Evolutionary conservation across 2,888 invertebrate genomes (phyloP).

Genomic region (Muscina levida): DNA sequence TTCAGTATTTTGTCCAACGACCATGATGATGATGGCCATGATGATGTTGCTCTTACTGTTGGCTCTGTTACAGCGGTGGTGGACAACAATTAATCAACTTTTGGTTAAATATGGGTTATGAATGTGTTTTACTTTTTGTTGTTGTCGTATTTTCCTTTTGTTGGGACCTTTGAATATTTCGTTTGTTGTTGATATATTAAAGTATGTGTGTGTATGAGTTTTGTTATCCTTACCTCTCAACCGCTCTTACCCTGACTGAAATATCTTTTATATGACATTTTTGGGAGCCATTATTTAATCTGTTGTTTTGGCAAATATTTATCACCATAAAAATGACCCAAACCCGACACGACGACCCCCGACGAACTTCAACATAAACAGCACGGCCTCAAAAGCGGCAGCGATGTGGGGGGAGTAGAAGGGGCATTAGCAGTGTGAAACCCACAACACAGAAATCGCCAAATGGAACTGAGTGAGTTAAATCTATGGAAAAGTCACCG

Average conservation of each 20-base stretch:
- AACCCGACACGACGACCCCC: constrained; percentile 29
- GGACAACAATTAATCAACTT: constrained; percentile 60
- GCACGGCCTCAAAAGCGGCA: constrained; percentile 10
- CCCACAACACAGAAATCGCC: constrained; percentile 9
- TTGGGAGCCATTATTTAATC: constrained; percentile 57
- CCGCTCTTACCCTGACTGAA: neutral
- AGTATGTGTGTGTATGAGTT: neutral
- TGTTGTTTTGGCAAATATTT: constrained; percentile 60
- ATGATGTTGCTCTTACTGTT: neutral
- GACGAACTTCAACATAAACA: constrained; percentile 23
- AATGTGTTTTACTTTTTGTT: constrained; percentile 4
- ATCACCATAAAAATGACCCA: constrained; percentile 52
- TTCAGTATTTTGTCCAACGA: neutral
- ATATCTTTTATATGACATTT: constrained; percentile 35
- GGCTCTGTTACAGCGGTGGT: neutral
- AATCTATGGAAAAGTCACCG: constrained; percentile 4
- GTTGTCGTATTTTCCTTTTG: constrained; percentile 1
- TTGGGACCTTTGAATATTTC: constrained; percentile 27
- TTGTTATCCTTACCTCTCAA: neutral
- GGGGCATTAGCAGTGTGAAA: neutral
- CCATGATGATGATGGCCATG: neutral
- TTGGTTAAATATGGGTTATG: constrained; percentile 54
- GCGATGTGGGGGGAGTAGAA: too few species aligned
- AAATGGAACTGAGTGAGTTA: neutral
- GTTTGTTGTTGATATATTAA: constrained; percentile 13